These are phyloP conservation scores for Holcopasites calliopsidis DNA, from an alignment of 1,140 invertebrate genomes.

Conservation along the genomic window DNA sequence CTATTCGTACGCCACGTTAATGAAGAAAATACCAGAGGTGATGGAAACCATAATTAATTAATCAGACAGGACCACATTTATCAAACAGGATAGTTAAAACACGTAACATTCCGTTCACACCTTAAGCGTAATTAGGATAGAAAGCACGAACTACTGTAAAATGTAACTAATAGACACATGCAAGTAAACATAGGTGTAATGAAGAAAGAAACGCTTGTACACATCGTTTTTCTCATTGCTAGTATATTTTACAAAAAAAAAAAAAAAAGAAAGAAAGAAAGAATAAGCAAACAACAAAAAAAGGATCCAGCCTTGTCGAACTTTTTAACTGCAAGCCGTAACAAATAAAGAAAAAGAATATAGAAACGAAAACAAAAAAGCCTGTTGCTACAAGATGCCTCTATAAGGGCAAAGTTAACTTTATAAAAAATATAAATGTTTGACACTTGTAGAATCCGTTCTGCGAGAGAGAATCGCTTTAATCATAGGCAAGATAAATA, in stretches of 20 bases:
- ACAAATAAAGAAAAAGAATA: conserved; percentile 20
- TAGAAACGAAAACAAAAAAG: conserved; percentile 7
- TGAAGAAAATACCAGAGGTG: neutral
- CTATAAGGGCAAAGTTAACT: conserved; percentile 18
- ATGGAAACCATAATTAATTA: neutral
- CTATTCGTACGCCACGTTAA: conserved; percentile 14
- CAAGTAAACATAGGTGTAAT: conserved; percentile 16
- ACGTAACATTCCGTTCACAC: neutral
- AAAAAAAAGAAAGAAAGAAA: neutral
- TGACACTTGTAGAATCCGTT: conserved; percentile 27
- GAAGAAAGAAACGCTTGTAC: conserved; percentile 30
- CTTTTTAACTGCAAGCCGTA: neutral
- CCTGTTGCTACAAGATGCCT: conserved; percentile 11
- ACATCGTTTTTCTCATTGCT: conserved; percentile 27
- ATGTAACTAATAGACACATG: neutral
- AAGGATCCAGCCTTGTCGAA: conserved; percentile 17
- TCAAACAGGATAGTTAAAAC: neutral
- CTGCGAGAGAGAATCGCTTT: neutral
- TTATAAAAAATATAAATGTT: conserved; percentile 33
- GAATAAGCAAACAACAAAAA: conserved; percentile 27
- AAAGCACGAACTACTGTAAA: neutral
- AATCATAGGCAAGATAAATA: conserved; percentile 17
- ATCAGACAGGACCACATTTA: neutral
- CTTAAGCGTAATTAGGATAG: neutral
- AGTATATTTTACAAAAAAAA: conserved; percentile 43